These are phyloP conservation scores for Cactoblastis cactorum DNA, from an alignment of 2,888 invertebrate genomes.

Conservation along the genomic window DNA sequence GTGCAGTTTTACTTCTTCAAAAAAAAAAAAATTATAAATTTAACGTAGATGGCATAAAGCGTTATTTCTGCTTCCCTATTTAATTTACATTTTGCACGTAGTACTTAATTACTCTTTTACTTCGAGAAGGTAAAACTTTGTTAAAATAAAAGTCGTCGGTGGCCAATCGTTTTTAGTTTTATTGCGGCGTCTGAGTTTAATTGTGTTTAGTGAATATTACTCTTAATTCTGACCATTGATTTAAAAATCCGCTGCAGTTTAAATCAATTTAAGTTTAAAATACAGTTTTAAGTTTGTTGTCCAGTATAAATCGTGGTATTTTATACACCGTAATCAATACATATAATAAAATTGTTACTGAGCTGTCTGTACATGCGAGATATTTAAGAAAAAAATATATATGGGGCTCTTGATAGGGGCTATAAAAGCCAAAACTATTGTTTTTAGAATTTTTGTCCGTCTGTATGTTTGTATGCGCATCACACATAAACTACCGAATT, in stretches of 20 bases:
- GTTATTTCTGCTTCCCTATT: slow-evolving; percentile 22
- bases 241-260: neutral
- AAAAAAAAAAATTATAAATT: no score
- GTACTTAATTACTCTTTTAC: slow-evolving; percentile 45
- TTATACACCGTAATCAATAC: no score
- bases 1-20: no score
- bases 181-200: slow-evolving; percentile 33
- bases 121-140: slow-evolving; percentile 41
- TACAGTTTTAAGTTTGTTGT: neutral
- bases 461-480: no score
- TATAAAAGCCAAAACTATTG: no score
- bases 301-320: no score
- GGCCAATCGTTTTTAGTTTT: slow-evolving; percentile 31
- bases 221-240: slow-evolving; percentile 12
- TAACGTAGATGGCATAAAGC: neutral
- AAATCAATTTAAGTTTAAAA: neutral
- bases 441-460: no score
- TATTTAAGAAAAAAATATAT: no score
- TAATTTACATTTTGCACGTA: slow-evolving; percentile 52
- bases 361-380: no score
- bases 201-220: slow-evolving; percentile 22
- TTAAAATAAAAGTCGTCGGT: slow-evolving; percentile 41
- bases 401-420: no score
- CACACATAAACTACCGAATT: no score
- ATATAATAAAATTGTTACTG: no score